Base-by-base conservation (phyloP, 2,113 vertebrate genomes). In the Leucopternis melanops region DNA sequence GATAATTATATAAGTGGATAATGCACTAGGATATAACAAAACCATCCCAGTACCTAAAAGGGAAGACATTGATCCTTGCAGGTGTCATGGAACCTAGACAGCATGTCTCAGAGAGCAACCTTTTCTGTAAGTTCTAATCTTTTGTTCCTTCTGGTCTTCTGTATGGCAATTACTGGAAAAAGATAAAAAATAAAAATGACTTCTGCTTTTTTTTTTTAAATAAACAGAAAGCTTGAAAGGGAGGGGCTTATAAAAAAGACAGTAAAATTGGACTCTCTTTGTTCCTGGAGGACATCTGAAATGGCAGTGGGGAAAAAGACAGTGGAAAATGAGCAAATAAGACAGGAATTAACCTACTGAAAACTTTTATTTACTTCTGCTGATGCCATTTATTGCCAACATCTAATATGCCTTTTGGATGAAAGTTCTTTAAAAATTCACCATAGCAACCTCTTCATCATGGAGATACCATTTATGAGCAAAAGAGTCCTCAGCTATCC, bases 61-160 rank as follows among this genome's bases (percentile, higher is more conserved):
- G 52, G 62, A 42, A 84, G 6, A n/a, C 21, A 4, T 11, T 0
- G 0, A 21, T 7, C 13, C 44, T 8, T 15, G n/a, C n/a, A 52
- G 55, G 55, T 47, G 14, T 59, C 21, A 2, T 3, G 29, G 26
- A 6, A 40, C 16, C 47, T 27, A 10, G 44, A 58, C 8, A 23
- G 49, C 42, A 19, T 1, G 2, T 83, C 49, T 23, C 32, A 5
- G 63, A 58, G 19, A 62, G 44, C 10, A 83, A 6, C 67, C 23
- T 5, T 10, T 32, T 23, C 55, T 49, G 2, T 10, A 20, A 45
- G 38, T 38, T 54, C 23, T 8, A 6, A 27, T 15, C 38, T 36
- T 42, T 23, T 66, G 17, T 55, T 81, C 54, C 17, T 90, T 55
- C 34, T 73, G 32, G 34, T 74, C 70, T 61, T 84, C 42, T 78